Evolutionary conservation across 2,888 invertebrate genomes (phyloP), one percentile per base, ranked within the genome.

Genomic region (Folsomia manolachei): DNA sequence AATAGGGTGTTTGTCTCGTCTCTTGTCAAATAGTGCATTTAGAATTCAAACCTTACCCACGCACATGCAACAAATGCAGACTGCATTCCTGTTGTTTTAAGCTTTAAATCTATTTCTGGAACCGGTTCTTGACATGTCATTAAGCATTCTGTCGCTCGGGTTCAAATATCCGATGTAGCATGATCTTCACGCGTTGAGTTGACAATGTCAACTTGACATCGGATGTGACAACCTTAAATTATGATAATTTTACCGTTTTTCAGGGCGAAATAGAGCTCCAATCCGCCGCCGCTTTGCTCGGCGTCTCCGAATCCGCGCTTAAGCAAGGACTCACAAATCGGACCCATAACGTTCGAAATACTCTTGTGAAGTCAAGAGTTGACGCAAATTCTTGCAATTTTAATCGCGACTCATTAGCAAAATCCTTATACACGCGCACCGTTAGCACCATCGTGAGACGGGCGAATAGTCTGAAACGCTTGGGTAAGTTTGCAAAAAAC

Each of bases 401-500:
- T 87, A 92, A 92, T n/a, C 87, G 95, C 80, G 93, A 96, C 85
- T 91, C 93, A 73, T 86, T 95, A 81, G 93, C 95, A 39, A 94
- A 94, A 85, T 95, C 96, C 21, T 87, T 97, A 39, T 97, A 96
- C 85, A 95, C 94, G 83, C 91, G 96, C 80, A 95, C 95, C 11
- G 94, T 96, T 21, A 94, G 94, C 21, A 95, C 96, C 24, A 95
- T 97, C 81, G 94, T 96, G 27, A 88, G 95, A 51, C 88, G 96
- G 81, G 95, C 95, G 70, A 97, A 97, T 84, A 95, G 94, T 81
- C 86, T 95, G 51, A 94, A 95, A 85, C 88, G 92, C 24, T 86
- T 93, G 63, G 88, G 56, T 56, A 56, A 4, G n/a, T n/a, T n/a
- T n/a, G n/a, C n/a, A n/a, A n/a, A n/a, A n/a, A n/a, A n/a, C n/a